Percentiles rank a stretch among this genome's conserved stretches.
Evolutionary conservation across 2,888 invertebrate genomes (phyloP).

Genomic region (Autographa pulchrina): DNA sequence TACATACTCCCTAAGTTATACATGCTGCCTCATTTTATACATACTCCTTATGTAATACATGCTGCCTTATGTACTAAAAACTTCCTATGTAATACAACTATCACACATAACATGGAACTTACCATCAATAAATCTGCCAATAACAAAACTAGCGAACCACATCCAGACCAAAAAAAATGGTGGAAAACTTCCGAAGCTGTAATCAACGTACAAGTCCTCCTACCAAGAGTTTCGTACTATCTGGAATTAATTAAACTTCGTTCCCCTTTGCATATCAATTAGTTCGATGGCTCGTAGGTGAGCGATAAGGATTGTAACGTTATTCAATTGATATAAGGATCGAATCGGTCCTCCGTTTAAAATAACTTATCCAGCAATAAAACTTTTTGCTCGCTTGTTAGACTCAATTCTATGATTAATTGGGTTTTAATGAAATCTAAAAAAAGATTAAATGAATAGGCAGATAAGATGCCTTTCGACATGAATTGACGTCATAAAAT

Average conservation of each 20-base stretch:
- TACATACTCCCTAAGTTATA: too few species aligned
- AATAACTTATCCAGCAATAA: conserved; percentile 6
- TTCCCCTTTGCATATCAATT: conserved; percentile 75
- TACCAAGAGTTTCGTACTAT: conserved; percentile 59
- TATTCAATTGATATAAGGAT: conserved; percentile 55
- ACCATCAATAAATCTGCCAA: not conserved
- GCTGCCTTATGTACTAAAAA: too few species aligned
- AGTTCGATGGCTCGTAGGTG: conserved; percentile 64
- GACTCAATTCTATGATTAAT: not conserved
- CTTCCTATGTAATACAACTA: too few species aligned
- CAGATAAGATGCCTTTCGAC: too few species aligned
- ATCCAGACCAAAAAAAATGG: not conserved
- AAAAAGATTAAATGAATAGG: too few species aligned
- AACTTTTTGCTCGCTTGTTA: not conserved
- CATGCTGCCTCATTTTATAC: too few species aligned
- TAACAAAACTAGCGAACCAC: not conserved
- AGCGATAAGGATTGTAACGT: conserved; percentile 61
- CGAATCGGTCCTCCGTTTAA: conserved; percentile 14
- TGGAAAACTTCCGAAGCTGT: not conserved
- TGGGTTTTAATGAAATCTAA: not conserved
- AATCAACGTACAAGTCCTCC: conserved; percentile 22
- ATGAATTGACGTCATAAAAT: too few species aligned
- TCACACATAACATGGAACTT: not conserved
- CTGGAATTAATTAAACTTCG: conserved; percentile 75
- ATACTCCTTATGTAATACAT: too few species aligned